Conservation (phyloP, 2,888 invertebrate species). For the Gerris lacustris region DNA sequence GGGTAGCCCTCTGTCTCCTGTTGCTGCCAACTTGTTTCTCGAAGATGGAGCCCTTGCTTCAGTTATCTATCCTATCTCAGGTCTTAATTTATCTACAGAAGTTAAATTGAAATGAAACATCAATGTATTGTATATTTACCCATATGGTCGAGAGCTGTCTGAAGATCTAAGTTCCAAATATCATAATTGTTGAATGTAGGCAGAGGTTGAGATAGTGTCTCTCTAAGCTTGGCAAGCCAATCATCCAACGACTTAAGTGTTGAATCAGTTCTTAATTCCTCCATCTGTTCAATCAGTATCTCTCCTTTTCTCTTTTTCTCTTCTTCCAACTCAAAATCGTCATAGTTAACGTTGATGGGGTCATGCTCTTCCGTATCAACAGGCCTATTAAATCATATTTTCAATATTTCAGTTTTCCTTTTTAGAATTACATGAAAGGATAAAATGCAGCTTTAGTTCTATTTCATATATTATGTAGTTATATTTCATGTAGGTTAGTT, state of each 20-base stretch:
- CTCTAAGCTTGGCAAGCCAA: not conserved
- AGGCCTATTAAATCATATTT: too few species aligned
- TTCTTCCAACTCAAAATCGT: not conserved
- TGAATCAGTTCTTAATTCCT: not conserved
- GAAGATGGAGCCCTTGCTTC: too few species aligned
- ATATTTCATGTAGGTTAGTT: too few species aligned
- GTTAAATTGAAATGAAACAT: too few species aligned
- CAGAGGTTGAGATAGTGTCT: not conserved
- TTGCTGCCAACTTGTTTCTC: too few species aligned
- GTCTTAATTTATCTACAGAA: too few species aligned
- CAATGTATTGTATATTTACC: not conserved
- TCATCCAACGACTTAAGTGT: not conserved
- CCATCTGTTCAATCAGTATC: not conserved
- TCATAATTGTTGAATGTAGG: not conserved
- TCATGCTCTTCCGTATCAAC: not conserved
- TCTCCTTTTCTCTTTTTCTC: not conserved
- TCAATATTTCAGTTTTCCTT: too few species aligned
- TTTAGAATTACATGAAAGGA: too few species aligned
- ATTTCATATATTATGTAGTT: too few species aligned
- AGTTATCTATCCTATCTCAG: too few species aligned
- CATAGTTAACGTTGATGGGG: not conserved
- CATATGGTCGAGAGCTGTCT: not conserved
- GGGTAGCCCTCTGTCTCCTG: too few species aligned
- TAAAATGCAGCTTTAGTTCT: too few species aligned
- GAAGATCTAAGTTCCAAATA: not conserved